A percentile compares a stretch with the other conserved stretches of the same genome.
phyloP scores from a whole-genome alignment of 1,140 invertebrate genomes.

The Brachionus manjavacas region DNA sequence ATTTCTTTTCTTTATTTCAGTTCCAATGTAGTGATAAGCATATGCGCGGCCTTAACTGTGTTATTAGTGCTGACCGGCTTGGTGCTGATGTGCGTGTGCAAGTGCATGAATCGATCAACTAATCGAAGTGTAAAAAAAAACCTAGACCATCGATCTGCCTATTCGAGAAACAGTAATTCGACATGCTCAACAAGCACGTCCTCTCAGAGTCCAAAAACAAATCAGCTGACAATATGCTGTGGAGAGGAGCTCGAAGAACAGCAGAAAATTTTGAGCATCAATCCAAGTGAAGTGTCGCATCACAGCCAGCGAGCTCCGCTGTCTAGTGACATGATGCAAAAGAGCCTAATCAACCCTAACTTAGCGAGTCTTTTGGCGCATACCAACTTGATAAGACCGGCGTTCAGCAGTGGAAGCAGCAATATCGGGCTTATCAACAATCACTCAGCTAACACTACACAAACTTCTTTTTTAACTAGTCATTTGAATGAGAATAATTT shows the following conservation, averaged over 20 bases:
- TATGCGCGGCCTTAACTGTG: slow-evolving; percentile 1
- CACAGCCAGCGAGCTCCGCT: neutral
- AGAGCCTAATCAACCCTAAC: slow-evolving; percentile 19
- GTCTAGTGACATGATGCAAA: neutral
- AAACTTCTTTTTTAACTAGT: slow-evolving; percentile 33
- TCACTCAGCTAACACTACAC: slow-evolving; percentile 12
- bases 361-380: neutral
- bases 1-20: neutral
- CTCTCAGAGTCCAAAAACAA: slow-evolving; percentile 28
- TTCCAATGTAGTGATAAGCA: slow-evolving; percentile 29
- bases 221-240: slow-evolving; percentile 30
- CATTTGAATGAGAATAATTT: slow-evolving; percentile 5
- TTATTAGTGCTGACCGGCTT: neutral
- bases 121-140: slow-evolving; percentile 22
- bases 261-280: slow-evolving; percentile 27
- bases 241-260: slow-evolving; percentile 15
- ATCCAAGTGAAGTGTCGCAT: slow-evolving; percentile 10
- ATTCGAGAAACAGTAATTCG: slow-evolving; percentile 16
- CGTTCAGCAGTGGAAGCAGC: slow-evolving; percentile 29
- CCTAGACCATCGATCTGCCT: neutral
- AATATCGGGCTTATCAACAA: slow-evolving; percentile 4
- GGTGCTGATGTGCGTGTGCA: slow-evolving; percentile 20
- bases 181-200: slow-evolving; percentile 5
- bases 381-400: neutral
- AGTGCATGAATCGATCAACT: neutral